Conservation (phyloP, 2,113 vertebrate genomes). For the Puma concolor region DNA sequence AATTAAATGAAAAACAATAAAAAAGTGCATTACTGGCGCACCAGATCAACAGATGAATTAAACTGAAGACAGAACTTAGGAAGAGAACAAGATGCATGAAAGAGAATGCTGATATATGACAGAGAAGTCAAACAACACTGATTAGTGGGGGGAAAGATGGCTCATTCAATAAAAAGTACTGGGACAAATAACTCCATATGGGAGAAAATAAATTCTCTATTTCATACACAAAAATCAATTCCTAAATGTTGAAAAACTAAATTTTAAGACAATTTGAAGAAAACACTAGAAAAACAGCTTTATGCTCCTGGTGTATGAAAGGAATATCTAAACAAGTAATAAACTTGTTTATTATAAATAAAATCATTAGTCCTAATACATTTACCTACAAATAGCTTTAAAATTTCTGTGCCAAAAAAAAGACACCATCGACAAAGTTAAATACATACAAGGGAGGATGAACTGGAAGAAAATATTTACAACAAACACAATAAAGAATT, state of each 20-base stretch:
- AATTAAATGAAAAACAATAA: neutral
- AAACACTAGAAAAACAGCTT: conserved; percentile 34
- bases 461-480: neutral
- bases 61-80: neutral
- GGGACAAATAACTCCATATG: neutral
- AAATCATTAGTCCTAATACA: conserved; percentile 27
- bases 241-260: neutral
- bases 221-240: neutral
- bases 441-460: neutral
- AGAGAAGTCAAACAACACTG: neutral
- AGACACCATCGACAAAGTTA: neutral
- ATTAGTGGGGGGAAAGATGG: neutral
- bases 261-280: conserved; percentile 24
- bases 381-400: neutral
- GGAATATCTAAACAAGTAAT: conserved; percentile 29
- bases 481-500: conserved; percentile 43
- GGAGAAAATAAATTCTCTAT: conserved; percentile 23
- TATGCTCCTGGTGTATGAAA: neutral
- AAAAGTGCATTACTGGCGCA: neutral
- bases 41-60: neutral
- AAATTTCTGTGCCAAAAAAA: conserved; percentile 31
- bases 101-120: neutral
- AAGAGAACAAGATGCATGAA: neutral
- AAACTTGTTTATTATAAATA: neutral
- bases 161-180: neutral